Evolutionary conservation across 1,140 invertebrate genomes (phyloP).

Genomic region (Nilaparvata lugens): DNA sequence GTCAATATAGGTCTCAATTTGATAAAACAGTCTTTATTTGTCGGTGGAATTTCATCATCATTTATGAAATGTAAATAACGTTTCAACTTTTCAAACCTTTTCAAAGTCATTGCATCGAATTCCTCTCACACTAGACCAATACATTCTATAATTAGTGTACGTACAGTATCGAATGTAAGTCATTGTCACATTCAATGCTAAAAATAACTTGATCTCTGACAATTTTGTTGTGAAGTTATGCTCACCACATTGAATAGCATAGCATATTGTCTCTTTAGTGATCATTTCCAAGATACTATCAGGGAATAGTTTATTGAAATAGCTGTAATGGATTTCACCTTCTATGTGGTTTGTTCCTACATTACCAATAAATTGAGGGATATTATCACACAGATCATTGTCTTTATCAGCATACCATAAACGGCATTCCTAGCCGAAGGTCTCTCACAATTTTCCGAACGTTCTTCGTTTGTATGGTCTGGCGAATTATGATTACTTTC

Average conservation of each 20-base stretch:
- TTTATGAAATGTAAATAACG: conserved; percentile 28
- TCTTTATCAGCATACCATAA: too few relatives aligned
- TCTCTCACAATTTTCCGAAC: too few relatives aligned
- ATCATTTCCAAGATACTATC: background rate
- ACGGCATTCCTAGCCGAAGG: too few relatives aligned
- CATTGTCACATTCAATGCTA: conserved; percentile 4
- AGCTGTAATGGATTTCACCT: too few relatives aligned
- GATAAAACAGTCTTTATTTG: conserved; percentile 13
- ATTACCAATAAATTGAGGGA: too few relatives aligned
- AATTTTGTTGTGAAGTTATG: background rate
- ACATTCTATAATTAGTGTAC: background rate
- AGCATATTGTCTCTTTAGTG: conserved; percentile 1
- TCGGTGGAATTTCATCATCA: conserved; percentile 22
- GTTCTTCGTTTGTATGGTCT: too few relatives aligned
- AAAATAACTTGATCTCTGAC: background rate
- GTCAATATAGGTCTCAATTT: conserved; percentile 27
- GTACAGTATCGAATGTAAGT: background rate
- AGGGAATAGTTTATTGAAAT: too few relatives aligned
- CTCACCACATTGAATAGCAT: conserved; percentile 4
- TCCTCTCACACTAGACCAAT: conserved; percentile 3
- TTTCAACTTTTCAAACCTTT: conserved; percentile 26
- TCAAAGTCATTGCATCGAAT: conserved; percentile 24
- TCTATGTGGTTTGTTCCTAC: too few relatives aligned
- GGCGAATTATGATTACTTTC: too few relatives aligned
- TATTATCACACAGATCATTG: too few relatives aligned